A percentile compares a stretch with the other conserved stretches of the same genome.
These are phyloP conservation scores for Temnothorax nylanderi DNA, from an alignment of 1,140 invertebrate species.

Conservation along the genomic window DNA sequence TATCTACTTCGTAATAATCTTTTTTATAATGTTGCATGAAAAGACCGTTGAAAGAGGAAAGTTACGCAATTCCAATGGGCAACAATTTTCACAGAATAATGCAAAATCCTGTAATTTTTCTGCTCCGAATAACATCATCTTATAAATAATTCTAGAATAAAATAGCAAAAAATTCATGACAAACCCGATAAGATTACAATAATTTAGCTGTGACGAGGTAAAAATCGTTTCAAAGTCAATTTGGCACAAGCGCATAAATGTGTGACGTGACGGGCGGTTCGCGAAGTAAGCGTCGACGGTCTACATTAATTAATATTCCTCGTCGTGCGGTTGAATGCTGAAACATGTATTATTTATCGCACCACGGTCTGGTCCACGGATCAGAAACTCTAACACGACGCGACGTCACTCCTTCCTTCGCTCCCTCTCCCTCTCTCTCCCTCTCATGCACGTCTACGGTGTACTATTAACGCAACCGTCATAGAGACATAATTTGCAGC, in stretches of 20 bases:
- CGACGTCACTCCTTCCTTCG: neutral
- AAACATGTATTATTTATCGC: conserved; percentile 46
- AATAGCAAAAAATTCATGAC: neutral
- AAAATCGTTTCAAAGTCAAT: conserved; percentile 10
- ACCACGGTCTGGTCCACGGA: neutral
- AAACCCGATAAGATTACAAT: neutral
- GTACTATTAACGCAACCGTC: conserved; percentile 40
- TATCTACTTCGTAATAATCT: conserved; percentile 27
- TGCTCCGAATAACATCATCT: neutral
- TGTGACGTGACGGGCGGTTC: neutral
- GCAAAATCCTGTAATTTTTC: neutral
- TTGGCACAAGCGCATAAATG: neutral
- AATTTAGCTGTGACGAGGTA: neutral
- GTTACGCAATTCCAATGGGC: neutral
- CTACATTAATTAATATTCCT: conserved; percentile 33
- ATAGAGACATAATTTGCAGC: conserved; percentile 59
- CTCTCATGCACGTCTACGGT: neutral
- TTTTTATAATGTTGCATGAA: conserved; percentile 37
- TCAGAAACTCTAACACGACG: conserved; percentile 29
- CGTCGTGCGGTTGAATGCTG: neutral
- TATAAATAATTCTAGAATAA: neutral
- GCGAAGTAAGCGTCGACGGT: conserved; percentile 1
- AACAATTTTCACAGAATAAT: neutral
- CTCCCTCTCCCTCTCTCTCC: neutral
- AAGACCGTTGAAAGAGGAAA: conserved; percentile 21